Evolutionary conservation across 1,140 invertebrate species (phyloP).

Genomic region (Scaptomyza graminum): DNA sequence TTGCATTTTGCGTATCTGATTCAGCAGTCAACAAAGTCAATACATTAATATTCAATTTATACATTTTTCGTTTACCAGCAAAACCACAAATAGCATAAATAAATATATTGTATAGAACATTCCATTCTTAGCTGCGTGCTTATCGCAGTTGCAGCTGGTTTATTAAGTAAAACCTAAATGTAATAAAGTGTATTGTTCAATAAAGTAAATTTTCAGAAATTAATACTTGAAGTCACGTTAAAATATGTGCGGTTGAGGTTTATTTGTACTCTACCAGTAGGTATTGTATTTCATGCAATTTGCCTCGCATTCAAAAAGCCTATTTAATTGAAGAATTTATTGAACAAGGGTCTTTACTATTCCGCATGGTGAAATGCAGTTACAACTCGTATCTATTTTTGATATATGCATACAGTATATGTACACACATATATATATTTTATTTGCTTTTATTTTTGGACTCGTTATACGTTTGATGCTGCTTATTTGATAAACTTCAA

Average conservation of each 20-base stretch:
- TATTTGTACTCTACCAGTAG: not conserved
- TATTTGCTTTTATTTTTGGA: constrained; percentile 14
- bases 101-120: not conserved
- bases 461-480: constrained; percentile 38
- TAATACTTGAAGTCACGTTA: constrained; percentile 1
- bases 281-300: not conserved
- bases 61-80: constrained; percentile 14
- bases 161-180: constrained; percentile 5
- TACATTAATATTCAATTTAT: constrained; percentile 10
- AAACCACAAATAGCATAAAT: constrained; percentile 14
- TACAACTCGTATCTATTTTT: not conserved
- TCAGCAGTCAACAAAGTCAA: constrained; percentile 1
- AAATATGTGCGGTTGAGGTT: not conserved
- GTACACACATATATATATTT: too few species aligned
- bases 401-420: not conserved
- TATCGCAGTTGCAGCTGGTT: not conserved
- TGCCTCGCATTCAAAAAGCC: not conserved
- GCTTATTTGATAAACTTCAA: constrained; percentile 69
- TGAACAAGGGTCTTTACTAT: too few species aligned
- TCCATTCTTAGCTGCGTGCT: not conserved
- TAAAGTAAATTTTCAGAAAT: constrained; percentile 8
- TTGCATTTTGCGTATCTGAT: constrained; percentile 15
- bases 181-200: not conserved
- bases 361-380: too few species aligned
- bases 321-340: too few species aligned